Conservation (phyloP, 2,113 vertebrate genomes). For the Telmatochromis brachygnathus region DNA sequence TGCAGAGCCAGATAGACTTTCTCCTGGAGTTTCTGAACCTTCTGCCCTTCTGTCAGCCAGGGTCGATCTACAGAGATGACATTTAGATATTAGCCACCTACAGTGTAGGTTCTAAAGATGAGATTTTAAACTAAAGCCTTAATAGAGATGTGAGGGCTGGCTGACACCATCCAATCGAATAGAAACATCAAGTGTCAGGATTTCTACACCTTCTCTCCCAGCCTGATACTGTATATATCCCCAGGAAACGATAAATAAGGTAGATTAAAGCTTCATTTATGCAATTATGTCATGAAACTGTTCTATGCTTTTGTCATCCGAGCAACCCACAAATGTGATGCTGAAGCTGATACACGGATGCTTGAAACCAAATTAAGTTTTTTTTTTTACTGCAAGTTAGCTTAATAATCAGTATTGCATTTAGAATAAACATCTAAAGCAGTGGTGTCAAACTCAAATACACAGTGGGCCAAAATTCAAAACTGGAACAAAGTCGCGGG, state of each 20-base stretch:
- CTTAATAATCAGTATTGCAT: not conserved
- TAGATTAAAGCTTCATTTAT: not conserved
- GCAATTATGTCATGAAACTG: not conserved
- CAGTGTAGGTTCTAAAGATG: not conserved
- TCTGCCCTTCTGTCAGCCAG: conserved; percentile 81
- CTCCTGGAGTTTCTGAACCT: conserved; percentile 86
- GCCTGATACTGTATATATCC: not conserved
- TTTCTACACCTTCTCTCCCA: not conserved
- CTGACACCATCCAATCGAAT: not conserved
- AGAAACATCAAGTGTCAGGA: not conserved
- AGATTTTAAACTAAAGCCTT: not conserved
- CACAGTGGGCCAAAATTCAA: too few species aligned
- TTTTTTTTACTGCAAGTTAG: not conserved
- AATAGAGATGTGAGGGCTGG: not conserved
- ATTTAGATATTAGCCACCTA: not conserved
- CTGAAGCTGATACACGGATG: not conserved
- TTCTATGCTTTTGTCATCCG: not conserved
- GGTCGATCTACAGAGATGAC: conserved; percentile 70
- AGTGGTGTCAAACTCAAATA: too few species aligned
- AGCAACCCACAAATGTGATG: not conserved
- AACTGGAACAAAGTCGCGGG: too few species aligned
- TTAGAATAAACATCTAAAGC: not conserved
- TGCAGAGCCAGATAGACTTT: conserved; percentile 84
- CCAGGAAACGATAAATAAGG: not conserved
- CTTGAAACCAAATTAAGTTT: not conserved